These are phyloP conservation scores for Torymus aiolomorphi DNA, from an alignment of 2,888 invertebrate genomes.

Conservation along the genomic window DNA sequence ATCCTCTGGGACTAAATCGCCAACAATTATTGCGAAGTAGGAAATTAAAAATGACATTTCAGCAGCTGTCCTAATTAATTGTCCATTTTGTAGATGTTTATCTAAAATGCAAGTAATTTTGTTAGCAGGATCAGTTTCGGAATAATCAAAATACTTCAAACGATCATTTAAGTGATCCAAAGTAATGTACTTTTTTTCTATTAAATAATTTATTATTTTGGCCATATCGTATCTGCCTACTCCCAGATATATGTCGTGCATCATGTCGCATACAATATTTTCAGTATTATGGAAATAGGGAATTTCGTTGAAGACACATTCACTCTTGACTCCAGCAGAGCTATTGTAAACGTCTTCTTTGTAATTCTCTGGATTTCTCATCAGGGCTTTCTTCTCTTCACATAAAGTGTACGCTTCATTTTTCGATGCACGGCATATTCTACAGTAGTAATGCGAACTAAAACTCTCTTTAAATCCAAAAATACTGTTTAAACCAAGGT, in stretches of 20 bases:
- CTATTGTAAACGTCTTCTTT: too few species aligned
- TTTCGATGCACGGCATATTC: too few species aligned
- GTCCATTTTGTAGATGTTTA: constrained; percentile 2
- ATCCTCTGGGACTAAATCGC: constrained; percentile 38
- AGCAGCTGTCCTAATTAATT: constrained; percentile 63
- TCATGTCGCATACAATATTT: background rate
- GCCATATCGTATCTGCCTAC: constrained; percentile 65
- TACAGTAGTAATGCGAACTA: too few species aligned
- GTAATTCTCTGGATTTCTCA: too few species aligned
- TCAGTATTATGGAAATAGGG: background rate
- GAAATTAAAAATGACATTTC: constrained; percentile 64
- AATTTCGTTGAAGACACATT: background rate
- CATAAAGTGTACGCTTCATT: too few species aligned
- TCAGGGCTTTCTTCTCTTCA: too few species aligned
- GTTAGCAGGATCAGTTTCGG: constrained; percentile 52
- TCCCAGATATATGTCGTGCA: constrained; percentile 42
- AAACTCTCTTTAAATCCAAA: too few species aligned
- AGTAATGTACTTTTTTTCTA: too few species aligned
- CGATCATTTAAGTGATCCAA: constrained; percentile 59
- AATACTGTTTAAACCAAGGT: too few species aligned
- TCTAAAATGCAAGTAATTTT: constrained; percentile 54
- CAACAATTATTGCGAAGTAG: constrained; percentile 59
- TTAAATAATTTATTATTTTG: constrained; percentile 61
- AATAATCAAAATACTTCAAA: constrained; percentile 59
- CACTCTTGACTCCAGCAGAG: too few species aligned